Evolutionary conservation across 2,797 vertebrate species (phyloP).

Genomic region (Argya squamiceps): DNA sequence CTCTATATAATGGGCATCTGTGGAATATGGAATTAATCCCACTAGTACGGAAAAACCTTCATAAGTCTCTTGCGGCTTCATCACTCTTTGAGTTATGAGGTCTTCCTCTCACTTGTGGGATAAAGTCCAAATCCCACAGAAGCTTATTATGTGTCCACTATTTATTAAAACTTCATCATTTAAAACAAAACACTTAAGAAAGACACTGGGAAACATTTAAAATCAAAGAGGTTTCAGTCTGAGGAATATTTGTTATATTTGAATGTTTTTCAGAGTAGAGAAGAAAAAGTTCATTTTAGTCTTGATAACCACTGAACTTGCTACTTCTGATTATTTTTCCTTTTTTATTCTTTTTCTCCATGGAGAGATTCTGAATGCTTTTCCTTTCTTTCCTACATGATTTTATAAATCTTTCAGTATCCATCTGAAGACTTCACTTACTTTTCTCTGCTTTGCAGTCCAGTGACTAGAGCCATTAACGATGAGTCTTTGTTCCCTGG

Average conservation of each 20-base stretch:
- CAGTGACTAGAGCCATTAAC: neutral
- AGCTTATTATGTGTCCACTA: constrained; percentile 71
- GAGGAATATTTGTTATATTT: constrained; percentile 55
- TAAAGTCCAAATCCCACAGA: constrained; percentile 75
- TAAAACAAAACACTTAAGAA: constrained; percentile 75
- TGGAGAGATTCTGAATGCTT: constrained; percentile 33
- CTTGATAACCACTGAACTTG: constrained; percentile 38
- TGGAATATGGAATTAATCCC: constrained; percentile 76
- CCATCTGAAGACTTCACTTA: constrained; percentile 7
- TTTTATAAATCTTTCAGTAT: constrained; percentile 30
- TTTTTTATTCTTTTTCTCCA: neutral
- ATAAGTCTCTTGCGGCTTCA: constrained; percentile 76
- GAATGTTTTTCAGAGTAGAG: constrained; percentile 51
- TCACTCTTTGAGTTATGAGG: constrained; percentile 75
- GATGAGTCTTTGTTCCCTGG: neutral
- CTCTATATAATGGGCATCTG: constrained; percentile 75
- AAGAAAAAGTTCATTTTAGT: constrained; percentile 34
- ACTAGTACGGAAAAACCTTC: constrained; percentile 73
- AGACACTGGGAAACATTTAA: constrained; percentile 65
- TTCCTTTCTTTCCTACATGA: constrained; percentile 31
- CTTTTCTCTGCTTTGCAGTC: neutral
- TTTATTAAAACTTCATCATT: constrained; percentile 73
- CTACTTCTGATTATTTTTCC: constrained; percentile 33
- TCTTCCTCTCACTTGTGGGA: constrained; percentile 74
- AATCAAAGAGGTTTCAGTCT: constrained; percentile 64